A percentile compares a stretch with the other conserved stretches of the same genome.
phyloP scores from a whole-genome alignment of 2,113 vertebrate genomes.

The Cettia cetti region DNA sequence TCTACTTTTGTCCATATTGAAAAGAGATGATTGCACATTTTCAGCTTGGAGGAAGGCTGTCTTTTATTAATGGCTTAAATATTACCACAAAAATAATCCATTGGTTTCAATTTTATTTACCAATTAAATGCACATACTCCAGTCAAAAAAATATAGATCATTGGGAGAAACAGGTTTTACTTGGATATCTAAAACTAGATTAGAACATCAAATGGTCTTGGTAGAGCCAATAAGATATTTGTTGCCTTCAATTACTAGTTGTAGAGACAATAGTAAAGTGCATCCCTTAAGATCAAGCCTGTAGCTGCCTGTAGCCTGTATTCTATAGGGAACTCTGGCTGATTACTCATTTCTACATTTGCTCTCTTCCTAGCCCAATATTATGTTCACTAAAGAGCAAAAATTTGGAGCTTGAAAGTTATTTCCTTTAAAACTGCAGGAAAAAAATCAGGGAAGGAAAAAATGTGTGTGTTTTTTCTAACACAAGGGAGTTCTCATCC shows the following conservation, averaged over 20 bases:
- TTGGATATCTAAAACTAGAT: neutral
- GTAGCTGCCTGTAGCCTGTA: neutral
- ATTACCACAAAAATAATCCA: neutral
- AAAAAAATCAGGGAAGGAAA: neutral
- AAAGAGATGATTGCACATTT: neutral
- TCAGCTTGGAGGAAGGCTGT: neutral
- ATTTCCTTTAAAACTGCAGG: neutral
- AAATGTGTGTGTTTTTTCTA: neutral
- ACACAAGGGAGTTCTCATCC: neutral
- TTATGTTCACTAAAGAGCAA: neutral
- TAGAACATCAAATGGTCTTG: neutral
- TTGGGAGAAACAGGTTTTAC: neutral
- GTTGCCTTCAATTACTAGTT: neutral
- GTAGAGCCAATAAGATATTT: neutral
- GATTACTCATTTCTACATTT: neutral
- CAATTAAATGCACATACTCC: neutral
- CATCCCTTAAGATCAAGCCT: neutral
- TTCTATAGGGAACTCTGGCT: neutral
- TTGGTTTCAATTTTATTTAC: neutral
- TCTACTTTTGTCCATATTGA: neutral
- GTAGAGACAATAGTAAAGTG: neutral
- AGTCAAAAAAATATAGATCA: neutral
- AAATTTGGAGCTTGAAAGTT: neutral
- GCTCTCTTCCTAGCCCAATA: neutral
- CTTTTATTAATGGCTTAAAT: neutral